Evolutionary conservation across 2,888 invertebrate genomes (phyloP), one percentile per base, ranked within the genome.

Genomic region (Pheosia tremula): DNA sequence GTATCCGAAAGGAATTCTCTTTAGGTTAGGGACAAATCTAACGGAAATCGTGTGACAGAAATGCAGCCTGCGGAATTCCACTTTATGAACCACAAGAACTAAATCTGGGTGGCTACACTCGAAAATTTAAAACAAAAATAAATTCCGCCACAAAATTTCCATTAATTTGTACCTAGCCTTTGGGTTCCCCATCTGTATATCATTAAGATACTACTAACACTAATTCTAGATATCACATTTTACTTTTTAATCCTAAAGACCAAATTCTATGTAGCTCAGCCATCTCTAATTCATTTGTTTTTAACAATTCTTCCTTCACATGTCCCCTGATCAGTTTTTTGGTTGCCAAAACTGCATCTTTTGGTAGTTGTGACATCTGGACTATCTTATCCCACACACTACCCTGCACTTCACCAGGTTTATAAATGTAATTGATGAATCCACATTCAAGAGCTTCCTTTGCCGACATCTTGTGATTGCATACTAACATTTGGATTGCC

Each of bases 371-470:
- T 83, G 95, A 89, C 77, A 94, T 89, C 78, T 95, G 89, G 41
- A 86, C 91, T 73, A 95, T 94, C 82, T 91, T 94, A 67, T 93
- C 88, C 94, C 95, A 96, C 45, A 95, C 94, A 79, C 95, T 91
- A 75, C 84, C 89, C 58, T 96, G 89, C 59, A 97, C 85, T 58
- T 95, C 93, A 37, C 94, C 89, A 50, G 94, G 89, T 64, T 96
- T 96, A 74, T 97, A 96, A 11, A 99, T 92, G 80, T 96, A 95
- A 10, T 97, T 96, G 0, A 99, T 95, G 61, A 99, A 95, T 39
- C 97, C 97, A 79, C 95, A 95, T 53, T 95, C 91, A 57, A 95
- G 91, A 0, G 99, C 99, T 90, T 98, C 98, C 60, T 93, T 78
- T 0, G 98, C 97, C 39, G 95, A 94, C 82, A 99, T 92, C 89